Conservation (phyloP, 2,888 invertebrate genomes). For the Pollenia griseotomentosa region DNA sequence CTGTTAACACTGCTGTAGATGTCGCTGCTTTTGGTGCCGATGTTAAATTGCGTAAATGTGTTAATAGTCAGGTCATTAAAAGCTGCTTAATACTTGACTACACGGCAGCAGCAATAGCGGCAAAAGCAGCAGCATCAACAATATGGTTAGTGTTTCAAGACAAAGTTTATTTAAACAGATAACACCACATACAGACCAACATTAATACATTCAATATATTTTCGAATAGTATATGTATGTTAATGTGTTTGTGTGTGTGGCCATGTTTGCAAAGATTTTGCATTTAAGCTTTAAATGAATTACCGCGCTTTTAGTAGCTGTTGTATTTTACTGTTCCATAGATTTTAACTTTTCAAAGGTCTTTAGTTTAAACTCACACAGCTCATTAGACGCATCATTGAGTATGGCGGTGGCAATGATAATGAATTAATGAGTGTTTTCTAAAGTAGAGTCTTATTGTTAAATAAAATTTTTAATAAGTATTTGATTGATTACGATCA, state of each 20-base stretch:
- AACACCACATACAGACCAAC: not conserved
- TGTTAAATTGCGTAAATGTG: constrained; percentile 72
- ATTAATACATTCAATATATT: not conserved
- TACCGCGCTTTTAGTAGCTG: constrained; percentile 14
- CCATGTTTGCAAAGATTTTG: constrained; percentile 27
- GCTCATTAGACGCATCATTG: constrained; percentile 59
- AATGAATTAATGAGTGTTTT: constrained; percentile 33
- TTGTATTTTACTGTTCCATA: constrained; percentile 33
- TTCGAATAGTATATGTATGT: not conserved
- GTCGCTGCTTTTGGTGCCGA: constrained; percentile 3
- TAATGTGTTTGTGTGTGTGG: not conserved
- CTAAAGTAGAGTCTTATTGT: not conserved
- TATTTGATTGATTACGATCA: constrained; percentile 10
- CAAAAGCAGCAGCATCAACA: constrained; percentile 20
- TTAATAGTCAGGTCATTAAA: constrained; percentile 71
- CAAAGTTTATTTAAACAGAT: constrained; percentile 33
- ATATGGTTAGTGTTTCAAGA: not conserved
- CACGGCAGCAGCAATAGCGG: constrained; percentile 1
- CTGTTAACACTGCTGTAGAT: constrained; percentile 8
- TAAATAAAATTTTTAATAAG: not conserved
- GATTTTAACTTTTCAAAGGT: constrained; percentile 36
- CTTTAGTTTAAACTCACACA: constrained; percentile 50
- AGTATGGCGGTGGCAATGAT: constrained; percentile 18
- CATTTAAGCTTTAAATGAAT: constrained; percentile 55
- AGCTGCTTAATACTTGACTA: constrained; percentile 59